These are phyloP conservation scores for Chelonus formosanus DNA, from an alignment of 2,888 invertebrate species.

Conservation along the genomic window DNA sequence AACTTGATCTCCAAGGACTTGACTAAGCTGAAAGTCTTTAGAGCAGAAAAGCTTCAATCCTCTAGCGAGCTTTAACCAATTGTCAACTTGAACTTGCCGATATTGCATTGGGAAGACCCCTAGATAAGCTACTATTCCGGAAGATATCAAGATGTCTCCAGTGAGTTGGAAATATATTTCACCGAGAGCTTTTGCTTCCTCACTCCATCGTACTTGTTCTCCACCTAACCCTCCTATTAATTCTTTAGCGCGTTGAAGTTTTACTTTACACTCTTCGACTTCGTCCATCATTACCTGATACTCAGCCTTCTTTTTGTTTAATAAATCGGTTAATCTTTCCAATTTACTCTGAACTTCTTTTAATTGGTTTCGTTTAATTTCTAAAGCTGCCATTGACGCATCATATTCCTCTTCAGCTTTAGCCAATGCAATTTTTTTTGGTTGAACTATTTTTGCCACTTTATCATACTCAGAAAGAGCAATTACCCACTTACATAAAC, in stretches of 20 bases:
- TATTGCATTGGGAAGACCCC: constrained; percentile 86
- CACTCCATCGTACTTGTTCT: constrained; percentile 89
- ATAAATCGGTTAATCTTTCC: constrained; percentile 75
- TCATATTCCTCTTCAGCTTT: constrained; percentile 85
- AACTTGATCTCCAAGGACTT: constrained; percentile 86
- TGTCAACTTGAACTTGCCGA: constrained; percentile 74
- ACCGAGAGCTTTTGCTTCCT: constrained; percentile 76
- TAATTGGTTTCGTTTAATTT: constrained; percentile 80
- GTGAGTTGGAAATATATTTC: constrained; percentile 77
- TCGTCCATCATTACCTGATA: constrained; percentile 82
- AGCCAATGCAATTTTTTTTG: constrained; percentile 88
- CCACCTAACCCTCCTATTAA: constrained; percentile 92
- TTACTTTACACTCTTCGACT: constrained; percentile 86
- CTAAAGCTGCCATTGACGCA: constrained; percentile 78
- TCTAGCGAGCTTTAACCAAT: constrained; percentile 80
- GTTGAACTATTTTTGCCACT: constrained; percentile 90
- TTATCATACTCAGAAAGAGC: constrained; percentile 95
- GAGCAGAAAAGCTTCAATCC: constrained; percentile 80
- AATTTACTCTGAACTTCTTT: constrained; percentile 75
- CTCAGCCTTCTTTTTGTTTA: constrained; percentile 74
- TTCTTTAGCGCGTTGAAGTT: constrained; percentile 88
- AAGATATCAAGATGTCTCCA: constrained; percentile 85
- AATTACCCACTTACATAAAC: constrained; percentile 92
- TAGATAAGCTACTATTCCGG: constrained; percentile 90
- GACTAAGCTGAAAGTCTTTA: constrained; percentile 78